A percentile compares a stretch with the other conserved stretches of the same genome.
phyloP scores from a whole-genome alignment of 1,140 invertebrate genomes.

The Drosophila nigromelanica region DNA sequence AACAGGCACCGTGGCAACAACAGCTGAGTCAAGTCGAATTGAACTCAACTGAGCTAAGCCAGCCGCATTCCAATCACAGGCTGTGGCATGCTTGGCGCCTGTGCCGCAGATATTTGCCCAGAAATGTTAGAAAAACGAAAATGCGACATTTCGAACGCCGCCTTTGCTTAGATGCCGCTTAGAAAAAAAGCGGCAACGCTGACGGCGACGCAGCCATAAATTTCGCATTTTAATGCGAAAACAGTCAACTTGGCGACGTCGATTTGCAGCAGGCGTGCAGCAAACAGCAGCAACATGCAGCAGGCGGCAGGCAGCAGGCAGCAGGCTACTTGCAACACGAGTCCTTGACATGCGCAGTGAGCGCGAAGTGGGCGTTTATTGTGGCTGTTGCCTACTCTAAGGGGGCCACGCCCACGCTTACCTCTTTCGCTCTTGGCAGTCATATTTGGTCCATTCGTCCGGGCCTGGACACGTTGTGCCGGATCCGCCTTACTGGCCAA shows the following conservation, averaged over 20 bases:
- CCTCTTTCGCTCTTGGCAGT: neutral
- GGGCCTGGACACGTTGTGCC: slow-evolving; percentile 4
- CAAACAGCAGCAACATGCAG: neutral
- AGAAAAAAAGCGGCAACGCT: slow-evolving; percentile 41
- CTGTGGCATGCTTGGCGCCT: slow-evolving; percentile 64
- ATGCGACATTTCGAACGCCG: neutral
- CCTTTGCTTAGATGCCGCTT: slow-evolving; percentile 61
- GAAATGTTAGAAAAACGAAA: slow-evolving; percentile 80
- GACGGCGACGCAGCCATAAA: slow-evolving; percentile 64
- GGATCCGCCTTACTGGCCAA: slow-evolving; percentile 73
- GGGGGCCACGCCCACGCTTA: slow-evolving; percentile 8
- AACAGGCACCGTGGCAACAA: slow-evolving; percentile 35
- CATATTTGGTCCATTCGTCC: slow-evolving; percentile 33
- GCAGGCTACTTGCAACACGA: neutral
- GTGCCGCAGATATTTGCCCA: slow-evolving; percentile 79
- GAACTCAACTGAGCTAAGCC: neutral
- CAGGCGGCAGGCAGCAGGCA: too few species aligned
- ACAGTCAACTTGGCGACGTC: slow-evolving; percentile 83
- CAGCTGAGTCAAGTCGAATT: neutral
- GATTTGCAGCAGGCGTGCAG: slow-evolving; percentile 67
- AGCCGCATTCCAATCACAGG: slow-evolving; percentile 64
- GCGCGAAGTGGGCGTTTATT: slow-evolving; percentile 11
- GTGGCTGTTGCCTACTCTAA: too few species aligned
- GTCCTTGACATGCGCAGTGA: slow-evolving; percentile 59
- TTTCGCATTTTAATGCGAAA: slow-evolving; percentile 82